phyloP scores from a whole-genome alignment of 2,888 invertebrate genomes.

The Portevinia maculata region DNA sequence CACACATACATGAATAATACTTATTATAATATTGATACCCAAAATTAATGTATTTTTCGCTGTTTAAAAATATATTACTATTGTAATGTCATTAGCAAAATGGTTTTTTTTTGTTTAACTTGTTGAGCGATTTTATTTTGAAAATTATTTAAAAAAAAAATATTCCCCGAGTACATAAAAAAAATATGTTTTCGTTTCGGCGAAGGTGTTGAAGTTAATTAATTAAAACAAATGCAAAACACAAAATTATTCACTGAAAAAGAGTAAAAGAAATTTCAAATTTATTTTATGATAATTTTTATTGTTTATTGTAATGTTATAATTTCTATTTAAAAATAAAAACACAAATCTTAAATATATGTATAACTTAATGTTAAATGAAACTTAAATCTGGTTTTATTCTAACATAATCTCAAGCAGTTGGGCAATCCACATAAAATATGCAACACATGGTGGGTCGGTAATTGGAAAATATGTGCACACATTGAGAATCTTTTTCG shows the following conservation, averaged over 20 bases:
- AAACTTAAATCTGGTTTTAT: slow-evolving; percentile 4
- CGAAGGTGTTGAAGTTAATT: slow-evolving; percentile 51
- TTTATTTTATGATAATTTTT: slow-evolving; percentile 41
- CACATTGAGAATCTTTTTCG: no score
- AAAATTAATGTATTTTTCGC: slow-evolving; percentile 59
- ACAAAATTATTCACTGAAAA: slow-evolving; percentile 26
- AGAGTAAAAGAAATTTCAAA: slow-evolving; percentile 32
- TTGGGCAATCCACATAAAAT: background rate
- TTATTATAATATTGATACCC: slow-evolving; percentile 4
- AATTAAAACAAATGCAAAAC: slow-evolving; percentile 12
- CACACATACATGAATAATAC: slow-evolving; percentile 27
- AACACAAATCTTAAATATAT: slow-evolving; percentile 40
- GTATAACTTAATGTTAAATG: slow-evolving; percentile 64
- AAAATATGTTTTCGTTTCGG: slow-evolving; percentile 50
- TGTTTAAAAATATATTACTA: slow-evolving; percentile 60
- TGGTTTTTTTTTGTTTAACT: slow-evolving; percentile 17
- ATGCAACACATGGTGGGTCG: background rate
- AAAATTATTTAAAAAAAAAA: background rate
- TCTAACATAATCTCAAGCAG: background rate
- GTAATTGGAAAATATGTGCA: no score
- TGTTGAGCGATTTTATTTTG: slow-evolving; percentile 22
- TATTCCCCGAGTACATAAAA: slow-evolving; percentile 1
- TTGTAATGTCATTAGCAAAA: slow-evolving; percentile 58
- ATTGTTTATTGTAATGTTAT: slow-evolving; percentile 57
- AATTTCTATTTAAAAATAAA: slow-evolving; percentile 49